These are phyloP conservation scores for Clarias pachynema DNA, from an alignment of 2,797 vertebrate genomes.

Conservation along the genomic window DNA sequence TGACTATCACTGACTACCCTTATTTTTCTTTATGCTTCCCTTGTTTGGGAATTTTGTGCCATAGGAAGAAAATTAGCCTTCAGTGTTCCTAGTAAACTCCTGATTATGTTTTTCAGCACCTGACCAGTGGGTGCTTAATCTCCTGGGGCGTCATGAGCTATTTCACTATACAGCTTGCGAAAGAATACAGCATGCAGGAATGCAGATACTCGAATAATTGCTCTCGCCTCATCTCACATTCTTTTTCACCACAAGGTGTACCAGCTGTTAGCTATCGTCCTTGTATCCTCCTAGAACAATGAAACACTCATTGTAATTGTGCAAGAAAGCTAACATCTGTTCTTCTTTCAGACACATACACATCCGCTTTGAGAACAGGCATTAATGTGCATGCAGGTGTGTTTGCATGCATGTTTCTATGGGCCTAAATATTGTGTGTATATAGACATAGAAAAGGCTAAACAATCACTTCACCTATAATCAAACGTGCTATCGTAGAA, in stretches of 20 bases:
- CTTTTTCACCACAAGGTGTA: conserved; percentile 31
- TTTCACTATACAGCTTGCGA: conserved; percentile 27
- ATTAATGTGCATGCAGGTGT: conserved; percentile 22
- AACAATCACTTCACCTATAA: conserved; percentile 18
- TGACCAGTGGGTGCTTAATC: neutral
- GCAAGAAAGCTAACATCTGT: conserved; percentile 10
- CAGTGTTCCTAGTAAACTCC: conserved; percentile 3
- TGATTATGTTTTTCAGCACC: conserved; percentile 18
- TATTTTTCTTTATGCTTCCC: neutral
- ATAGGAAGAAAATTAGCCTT: neutral
- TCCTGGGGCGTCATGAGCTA: neutral
- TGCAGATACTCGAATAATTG: conserved; percentile 44
- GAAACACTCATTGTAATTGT: neutral
- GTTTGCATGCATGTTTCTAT: neutral
- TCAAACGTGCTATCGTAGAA: neutral
- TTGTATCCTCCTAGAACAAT: neutral
- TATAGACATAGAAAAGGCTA: neutral
- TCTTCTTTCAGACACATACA: neutral
- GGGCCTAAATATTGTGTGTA: neutral
- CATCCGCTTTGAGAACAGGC: neutral
- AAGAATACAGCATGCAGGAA: conserved; percentile 45
- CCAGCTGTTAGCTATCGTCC: conserved; percentile 37
- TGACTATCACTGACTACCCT: neutral
- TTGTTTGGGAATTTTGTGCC: neutral
- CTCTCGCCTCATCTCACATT: conserved; percentile 31